phyloP scores from a whole-genome alignment of 2,797 vertebrate species.

The Falco naumanni region DNA sequence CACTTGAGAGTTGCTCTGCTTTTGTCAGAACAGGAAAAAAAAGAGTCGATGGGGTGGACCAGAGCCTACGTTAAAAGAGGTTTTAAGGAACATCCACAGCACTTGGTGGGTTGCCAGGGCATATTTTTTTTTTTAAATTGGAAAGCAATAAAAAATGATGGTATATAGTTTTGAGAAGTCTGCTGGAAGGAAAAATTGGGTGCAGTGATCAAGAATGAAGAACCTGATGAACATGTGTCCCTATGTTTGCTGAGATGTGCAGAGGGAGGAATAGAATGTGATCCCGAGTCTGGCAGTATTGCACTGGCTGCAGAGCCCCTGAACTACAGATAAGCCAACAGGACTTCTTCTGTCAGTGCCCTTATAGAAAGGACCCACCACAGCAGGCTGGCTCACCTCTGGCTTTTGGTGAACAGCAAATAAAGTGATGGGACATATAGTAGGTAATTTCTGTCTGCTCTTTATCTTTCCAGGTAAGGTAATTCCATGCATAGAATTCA shows the following conservation, averaged over 20 bases:
- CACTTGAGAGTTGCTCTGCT: background rate
- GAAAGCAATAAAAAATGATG: background rate
- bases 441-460: background rate
- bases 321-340: background rate
- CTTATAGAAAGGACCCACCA: background rate
- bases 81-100: background rate
- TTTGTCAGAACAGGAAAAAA: background rate
- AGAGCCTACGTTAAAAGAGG: background rate
- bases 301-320: background rate
- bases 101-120: background rate
- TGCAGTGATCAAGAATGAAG: background rate
- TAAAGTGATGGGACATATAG: background rate
- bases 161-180: background rate
- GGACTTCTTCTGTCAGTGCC: background rate
- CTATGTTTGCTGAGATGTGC: background rate
- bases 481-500: background rate
- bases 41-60: background rate
- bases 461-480: background rate
- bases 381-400: background rate
- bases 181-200: background rate
- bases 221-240: background rate
- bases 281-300: background rate
- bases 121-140: background rate
- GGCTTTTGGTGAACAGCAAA: background rate
- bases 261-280: background rate